Evolutionary conservation across 2,888 invertebrate species (phyloP).

Genomic region (Scrobipalpa atriplicella): DNA sequence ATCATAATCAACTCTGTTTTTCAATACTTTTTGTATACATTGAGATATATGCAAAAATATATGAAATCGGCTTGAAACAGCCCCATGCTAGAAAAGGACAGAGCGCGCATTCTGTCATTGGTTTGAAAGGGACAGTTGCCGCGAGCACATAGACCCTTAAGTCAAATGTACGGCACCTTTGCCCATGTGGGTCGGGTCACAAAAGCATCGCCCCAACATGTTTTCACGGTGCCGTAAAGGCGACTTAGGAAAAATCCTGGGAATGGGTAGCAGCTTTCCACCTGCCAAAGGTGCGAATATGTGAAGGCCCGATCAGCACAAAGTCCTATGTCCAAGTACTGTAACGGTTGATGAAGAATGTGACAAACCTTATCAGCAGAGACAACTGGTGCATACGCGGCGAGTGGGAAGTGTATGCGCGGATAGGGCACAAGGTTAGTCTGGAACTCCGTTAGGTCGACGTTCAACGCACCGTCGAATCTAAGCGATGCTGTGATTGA

Average conservation of each 20-base stretch:
- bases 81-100: too few species aligned
- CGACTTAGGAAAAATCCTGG: neutral
- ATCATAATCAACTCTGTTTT: too few species aligned
- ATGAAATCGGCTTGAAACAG: too few species aligned
- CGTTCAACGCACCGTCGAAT: conserved; percentile 94
- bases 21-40: too few species aligned
- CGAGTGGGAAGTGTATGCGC: conserved; percentile 93
- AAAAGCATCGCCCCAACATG: neutral
- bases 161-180: too few species aligned
- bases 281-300: too few species aligned
- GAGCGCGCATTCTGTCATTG: too few species aligned
- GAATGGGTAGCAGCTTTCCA: neutral
- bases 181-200: too few species aligned
- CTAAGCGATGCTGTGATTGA: conserved; percentile 94
- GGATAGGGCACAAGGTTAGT: conserved; percentile 96
- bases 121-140: too few species aligned
- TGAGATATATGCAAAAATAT: too few species aligned
- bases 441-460: conserved; percentile 95
- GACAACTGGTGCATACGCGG: conserved; percentile 88
- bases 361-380: conserved; percentile 85
- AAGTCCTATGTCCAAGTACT: neutral
- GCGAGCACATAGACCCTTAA: too few species aligned
- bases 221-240: neutral
- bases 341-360: conserved; percentile 74
- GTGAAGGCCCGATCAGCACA: too few species aligned